phyloP scores from a whole-genome alignment of 2,888 invertebrate genomes.

The Melieria omissa region DNA sequence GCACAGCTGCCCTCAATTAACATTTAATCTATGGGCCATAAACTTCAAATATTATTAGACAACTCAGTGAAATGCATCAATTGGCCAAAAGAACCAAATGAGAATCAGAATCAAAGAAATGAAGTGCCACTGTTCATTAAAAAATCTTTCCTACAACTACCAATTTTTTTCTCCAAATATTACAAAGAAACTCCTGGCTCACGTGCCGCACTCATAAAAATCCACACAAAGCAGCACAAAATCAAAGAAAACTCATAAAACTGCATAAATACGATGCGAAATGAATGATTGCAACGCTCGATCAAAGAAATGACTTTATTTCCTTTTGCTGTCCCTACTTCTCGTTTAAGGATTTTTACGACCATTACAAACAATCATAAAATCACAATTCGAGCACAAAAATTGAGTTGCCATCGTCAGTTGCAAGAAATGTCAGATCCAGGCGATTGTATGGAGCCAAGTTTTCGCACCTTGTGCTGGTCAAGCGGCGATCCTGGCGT shows the following conservation, averaged over 20 bases:
- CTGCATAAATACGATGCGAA: not conserved
- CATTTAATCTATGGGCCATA: slow-evolving; percentile 19
- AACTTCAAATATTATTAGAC: not conserved
- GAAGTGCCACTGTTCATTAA: not conserved
- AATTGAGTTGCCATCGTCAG: no score
- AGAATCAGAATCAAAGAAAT: not conserved
- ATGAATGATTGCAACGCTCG: no score
- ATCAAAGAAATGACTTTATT: no score
- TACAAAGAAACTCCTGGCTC: not conserved
- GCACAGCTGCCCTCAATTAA: slow-evolving; percentile 17
- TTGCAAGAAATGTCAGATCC: no score
- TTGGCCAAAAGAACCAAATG: no score
- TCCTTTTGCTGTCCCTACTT: no score
- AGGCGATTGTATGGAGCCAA: no score
- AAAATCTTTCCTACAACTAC: slow-evolving; percentile 8
- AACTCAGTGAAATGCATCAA: slow-evolving; percentile 3
- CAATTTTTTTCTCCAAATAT: not conserved
- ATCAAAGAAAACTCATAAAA: slow-evolving; percentile 9
- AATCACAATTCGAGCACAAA: no score
- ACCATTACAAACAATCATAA: no score
- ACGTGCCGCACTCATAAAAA: slow-evolving; percentile 20
- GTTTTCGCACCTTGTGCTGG: no score
- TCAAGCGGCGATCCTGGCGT: no score
- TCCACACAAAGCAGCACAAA: not conserved
- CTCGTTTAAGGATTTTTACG: no score